Evolutionary conservation across 37 sponge, comb jelly and placozoan genomes (phyloP).

Genomic region (Ianthella basta): DNA sequence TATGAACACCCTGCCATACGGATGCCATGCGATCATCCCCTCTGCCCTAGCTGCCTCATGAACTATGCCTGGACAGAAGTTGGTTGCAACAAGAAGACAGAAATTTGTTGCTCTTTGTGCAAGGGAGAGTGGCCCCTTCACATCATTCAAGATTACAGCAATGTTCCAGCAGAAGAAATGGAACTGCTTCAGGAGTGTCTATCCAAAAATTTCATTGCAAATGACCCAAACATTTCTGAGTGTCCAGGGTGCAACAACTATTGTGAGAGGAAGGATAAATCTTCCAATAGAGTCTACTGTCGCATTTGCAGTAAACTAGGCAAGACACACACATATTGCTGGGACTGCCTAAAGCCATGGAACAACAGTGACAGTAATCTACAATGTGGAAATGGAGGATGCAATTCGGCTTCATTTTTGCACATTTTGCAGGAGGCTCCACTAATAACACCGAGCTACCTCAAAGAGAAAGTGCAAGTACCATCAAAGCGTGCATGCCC

Average conservation of each 20-base stretch:
- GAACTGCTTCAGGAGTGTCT: slow-evolving; percentile 19
- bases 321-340: slow-evolving; percentile 36
- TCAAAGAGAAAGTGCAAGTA: slow-evolving; percentile 28
- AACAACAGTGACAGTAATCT: slow-evolving; percentile 23
- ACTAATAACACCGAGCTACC: slow-evolving; percentile 4
- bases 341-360: slow-evolving; percentile 49
- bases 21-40: slow-evolving; percentile 11
- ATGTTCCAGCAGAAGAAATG: slow-evolving; percentile 30
- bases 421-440: slow-evolving; percentile 34
- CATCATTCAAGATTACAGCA: slow-evolving; percentile 28
- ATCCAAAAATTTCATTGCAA: slow-evolving; percentile 17
- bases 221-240: slow-evolving; percentile 42
- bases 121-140: slow-evolving; percentile 30
- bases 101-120: slow-evolving; percentile 31
- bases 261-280: slow-evolving; percentile 41
- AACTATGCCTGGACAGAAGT: slow-evolving; percentile 34
- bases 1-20: slow-evolving; percentile 62
- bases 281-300: slow-evolving; percentile 24
- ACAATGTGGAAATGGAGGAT: slow-evolving; percentile 51
- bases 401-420: slow-evolving; percentile 28
- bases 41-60: slow-evolving; percentile 30
- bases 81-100: slow-evolving; percentile 25
- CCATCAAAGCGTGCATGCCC: slow-evolving; percentile 57
- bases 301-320: slow-evolving; percentile 39
- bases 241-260: slow-evolving; percentile 53